Percentiles rank a stretch among this genome's conserved stretches.
Conservation (phyloP, 2,797 vertebrate genomes). For the Merluccius polli region DNA sequence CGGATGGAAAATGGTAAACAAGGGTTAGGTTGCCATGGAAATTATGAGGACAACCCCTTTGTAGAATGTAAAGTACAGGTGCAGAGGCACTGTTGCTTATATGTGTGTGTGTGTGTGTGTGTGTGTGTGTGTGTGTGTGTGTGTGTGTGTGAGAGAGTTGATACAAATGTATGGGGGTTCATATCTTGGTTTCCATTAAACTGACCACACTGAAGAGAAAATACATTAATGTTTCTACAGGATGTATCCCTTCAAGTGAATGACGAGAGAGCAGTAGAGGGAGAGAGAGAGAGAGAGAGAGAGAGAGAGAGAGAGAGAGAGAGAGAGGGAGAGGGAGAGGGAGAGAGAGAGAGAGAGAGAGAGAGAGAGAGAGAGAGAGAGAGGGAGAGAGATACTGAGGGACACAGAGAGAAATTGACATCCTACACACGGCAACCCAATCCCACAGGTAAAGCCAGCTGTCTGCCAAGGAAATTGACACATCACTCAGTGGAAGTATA, state of each 20-base stretch:
- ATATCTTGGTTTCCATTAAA: neutral
- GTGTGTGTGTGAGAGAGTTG: neutral
- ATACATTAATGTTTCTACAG: neutral
- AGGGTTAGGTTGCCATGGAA: constrained; percentile 19
- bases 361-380: constrained; percentile 1
- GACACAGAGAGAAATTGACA: constrained; percentile 20
- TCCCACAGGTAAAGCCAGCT: constrained; percentile 38
- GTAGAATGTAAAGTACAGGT: constrained; percentile 25
- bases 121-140: constrained; percentile 2
- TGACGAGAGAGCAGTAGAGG: neutral
- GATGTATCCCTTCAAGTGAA: neutral
- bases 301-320: constrained; percentile 2
- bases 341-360: neutral
- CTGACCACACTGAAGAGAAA: neutral
- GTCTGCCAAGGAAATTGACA: constrained; percentile 44
- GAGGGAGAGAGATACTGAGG: neutral
- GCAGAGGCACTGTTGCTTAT: constrained; percentile 5
- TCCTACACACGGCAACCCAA: constrained; percentile 35
- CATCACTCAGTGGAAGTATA: constrained; percentile 26
- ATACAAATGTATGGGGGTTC: neutral
- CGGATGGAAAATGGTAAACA: constrained; percentile 18
- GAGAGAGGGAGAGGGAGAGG: neutral
- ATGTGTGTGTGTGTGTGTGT: neutral
- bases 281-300: constrained; percentile 1
- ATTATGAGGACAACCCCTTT: constrained; percentile 19